Conservation (phyloP, 1,140 invertebrate genomes). For the Pseudomyrmex gracilis region DNA sequence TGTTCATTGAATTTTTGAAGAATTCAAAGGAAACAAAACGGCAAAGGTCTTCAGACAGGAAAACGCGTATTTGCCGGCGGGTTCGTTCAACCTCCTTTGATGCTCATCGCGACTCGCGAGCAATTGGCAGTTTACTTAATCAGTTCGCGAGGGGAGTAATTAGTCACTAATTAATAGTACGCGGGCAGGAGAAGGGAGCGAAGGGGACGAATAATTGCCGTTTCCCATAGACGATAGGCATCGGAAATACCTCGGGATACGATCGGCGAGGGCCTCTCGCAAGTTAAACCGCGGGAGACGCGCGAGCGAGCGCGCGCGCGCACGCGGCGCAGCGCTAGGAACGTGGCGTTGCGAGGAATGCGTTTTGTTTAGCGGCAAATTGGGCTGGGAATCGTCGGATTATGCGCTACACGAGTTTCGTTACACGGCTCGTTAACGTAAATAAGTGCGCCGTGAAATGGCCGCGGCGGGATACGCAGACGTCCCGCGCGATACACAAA, state of each 20-base stretch:
- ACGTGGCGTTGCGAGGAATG: conserved; percentile 38
- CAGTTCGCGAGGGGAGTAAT: conserved; percentile 49
- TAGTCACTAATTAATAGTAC: conserved; percentile 70
- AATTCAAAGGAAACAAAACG: conserved; percentile 23
- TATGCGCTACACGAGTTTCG: conserved; percentile 58
- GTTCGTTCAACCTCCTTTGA: conserved; percentile 53
- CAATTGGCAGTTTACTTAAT: conserved; percentile 58
- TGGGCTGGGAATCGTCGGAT: conserved; percentile 65
- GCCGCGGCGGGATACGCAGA: not conserved
- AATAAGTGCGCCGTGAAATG: conserved; percentile 28
- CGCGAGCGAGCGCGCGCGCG: not conserved
- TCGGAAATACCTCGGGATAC: conserved; percentile 57
- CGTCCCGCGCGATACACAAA: not conserved
- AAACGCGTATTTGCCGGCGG: not conserved
- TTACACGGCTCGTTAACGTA: conserved; percentile 61
- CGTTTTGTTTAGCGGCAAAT: conserved; percentile 64
- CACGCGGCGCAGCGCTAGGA: not conserved
- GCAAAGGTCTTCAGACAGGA: not conserved
- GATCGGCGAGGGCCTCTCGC: conserved; percentile 26
- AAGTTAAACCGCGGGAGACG: conserved; percentile 38
- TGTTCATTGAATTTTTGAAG: not conserved
- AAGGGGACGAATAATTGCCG: conserved; percentile 36
- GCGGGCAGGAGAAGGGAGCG: not conserved
- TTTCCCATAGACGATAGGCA: conserved; percentile 65
- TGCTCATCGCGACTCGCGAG: conserved; percentile 10